A percentile compares a stretch with the other conserved stretches of the same genome.
Evolutionary conservation across 1,140 invertebrate species (phyloP).

Genomic region (Drosophila neocordata): DNA sequence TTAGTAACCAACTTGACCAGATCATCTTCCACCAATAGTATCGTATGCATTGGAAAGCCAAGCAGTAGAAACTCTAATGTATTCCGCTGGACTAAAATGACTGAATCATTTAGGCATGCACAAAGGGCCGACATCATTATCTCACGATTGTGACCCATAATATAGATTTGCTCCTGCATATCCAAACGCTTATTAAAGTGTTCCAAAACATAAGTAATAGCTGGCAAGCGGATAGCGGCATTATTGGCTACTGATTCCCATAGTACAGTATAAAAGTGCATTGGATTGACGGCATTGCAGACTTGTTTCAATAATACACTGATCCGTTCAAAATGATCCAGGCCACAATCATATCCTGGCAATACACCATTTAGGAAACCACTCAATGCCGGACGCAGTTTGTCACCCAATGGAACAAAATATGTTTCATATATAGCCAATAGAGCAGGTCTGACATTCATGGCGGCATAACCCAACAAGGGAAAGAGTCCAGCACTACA

Average conservation of each 20-base stretch:
- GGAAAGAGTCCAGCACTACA: constrained; percentile 91
- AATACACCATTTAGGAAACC: constrained; percentile 94
- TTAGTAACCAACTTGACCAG: constrained; percentile 91
- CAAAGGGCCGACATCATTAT: constrained; percentile 87
- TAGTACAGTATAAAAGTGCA: constrained; percentile 93
- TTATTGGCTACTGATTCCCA: constrained; percentile 95
- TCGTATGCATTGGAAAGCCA: constrained; percentile 94
- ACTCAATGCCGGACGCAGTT: constrained; percentile 92
- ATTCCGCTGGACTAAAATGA: constrained; percentile 93
- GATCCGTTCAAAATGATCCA: constrained; percentile 94
- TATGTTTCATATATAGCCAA: constrained; percentile 96
- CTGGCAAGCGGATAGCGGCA: constrained; percentile 92
- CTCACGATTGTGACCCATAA: constrained; percentile 94
- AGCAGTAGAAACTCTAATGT: constrained; percentile 92
- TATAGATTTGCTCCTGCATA: constrained; percentile 93
- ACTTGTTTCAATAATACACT: constrained; percentile 90
- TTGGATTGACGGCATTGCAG: constrained; percentile 90
- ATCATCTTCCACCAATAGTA: constrained; percentile 89
- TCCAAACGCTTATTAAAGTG: constrained; percentile 93
- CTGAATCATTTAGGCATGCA: constrained; percentile 88
- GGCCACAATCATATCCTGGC: constrained; percentile 94
- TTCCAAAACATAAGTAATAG: constrained; percentile 90
- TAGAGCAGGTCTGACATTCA: constrained; percentile 93
- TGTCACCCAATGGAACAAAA: constrained; percentile 92
- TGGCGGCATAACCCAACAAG: constrained; percentile 93